Evolutionary conservation across 2,888 invertebrate species (phyloP).

Genomic region (Pachymerium ferrugineum): DNA sequence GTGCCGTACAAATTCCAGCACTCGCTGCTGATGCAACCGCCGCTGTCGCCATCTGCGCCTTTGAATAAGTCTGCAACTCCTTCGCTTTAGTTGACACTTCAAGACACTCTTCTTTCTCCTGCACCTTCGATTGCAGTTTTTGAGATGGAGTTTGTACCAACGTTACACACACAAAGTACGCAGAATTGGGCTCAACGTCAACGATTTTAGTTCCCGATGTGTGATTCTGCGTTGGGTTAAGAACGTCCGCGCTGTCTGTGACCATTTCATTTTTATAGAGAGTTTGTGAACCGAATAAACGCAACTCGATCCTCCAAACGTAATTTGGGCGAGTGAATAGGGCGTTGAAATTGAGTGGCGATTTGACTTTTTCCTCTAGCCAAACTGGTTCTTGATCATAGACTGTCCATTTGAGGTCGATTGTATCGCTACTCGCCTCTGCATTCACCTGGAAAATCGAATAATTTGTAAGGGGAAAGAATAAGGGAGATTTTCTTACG

Average conservation of each 20-base stretch:
- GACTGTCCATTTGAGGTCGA: neutral
- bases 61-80: neutral
- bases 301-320: neutral
- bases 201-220: neutral
- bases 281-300: neutral
- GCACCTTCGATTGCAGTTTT: neutral
- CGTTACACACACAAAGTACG: neutral
- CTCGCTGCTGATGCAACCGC: slow-evolving; percentile 38
- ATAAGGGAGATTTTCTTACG: no score
- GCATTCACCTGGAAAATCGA: neutral
- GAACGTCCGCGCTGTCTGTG: neutral
- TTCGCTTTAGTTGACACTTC: slow-evolving; percentile 32
- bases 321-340: neutral
- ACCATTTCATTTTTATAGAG: neutral
- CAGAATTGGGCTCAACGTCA: neutral
- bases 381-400: neutral
- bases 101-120: neutral
- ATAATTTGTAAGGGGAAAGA: no score
- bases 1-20: slow-evolving; percentile 37
- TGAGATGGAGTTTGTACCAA: neutral
- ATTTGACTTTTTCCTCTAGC: neutral
- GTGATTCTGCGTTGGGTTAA: neutral
- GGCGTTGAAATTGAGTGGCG: neutral
- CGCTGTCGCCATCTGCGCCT: slow-evolving; percentile 39
- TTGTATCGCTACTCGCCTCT: neutral